A percentile compares a stretch with the other conserved stretches of the same genome.
Conservation (phyloP, 2,113 vertebrate genomes). For the Trogon melanurus region DNA sequence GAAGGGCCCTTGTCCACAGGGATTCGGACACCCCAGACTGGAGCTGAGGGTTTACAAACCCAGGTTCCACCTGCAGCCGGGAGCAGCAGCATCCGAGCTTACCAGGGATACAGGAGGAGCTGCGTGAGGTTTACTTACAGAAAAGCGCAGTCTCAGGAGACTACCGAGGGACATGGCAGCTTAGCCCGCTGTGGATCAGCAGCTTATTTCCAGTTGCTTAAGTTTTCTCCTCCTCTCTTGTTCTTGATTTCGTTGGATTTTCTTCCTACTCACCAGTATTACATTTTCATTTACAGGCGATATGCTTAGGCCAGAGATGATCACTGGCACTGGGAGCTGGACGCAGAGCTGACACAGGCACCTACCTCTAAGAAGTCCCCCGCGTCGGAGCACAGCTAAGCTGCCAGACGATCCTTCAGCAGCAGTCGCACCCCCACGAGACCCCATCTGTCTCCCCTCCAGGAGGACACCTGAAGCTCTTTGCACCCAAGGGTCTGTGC, state of each 20-base stretch:
- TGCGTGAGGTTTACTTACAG: not conserved
- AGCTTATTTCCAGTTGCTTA: constrained; percentile 53
- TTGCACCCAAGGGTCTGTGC: too few species aligned
- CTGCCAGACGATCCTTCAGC: not conserved
- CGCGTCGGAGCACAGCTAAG: not conserved
- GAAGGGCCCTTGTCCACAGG: not conserved
- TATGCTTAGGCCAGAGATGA: not conserved
- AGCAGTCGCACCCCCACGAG: not conserved
- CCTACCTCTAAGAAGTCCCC: not conserved
- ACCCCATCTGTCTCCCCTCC: not conserved
- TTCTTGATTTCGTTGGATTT: constrained; percentile 25
- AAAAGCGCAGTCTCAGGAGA: not conserved
- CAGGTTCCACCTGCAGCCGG: accelerated
- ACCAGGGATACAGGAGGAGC: not conserved
- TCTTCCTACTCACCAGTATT: not conserved
- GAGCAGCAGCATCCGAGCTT: not conserved
- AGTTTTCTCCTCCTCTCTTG: constrained; percentile 14
- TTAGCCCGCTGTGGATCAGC: constrained; percentile 36
- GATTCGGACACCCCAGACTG: not conserved
- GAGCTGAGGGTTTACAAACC: not conserved
- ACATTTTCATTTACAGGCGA: constrained; percentile 25
- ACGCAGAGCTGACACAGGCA: not conserved
- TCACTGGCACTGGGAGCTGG: not conserved
- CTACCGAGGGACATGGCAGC: not conserved
- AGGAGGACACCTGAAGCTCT: not conserved